Percentiles rank a stretch among this genome's conserved stretches.
Conservation (phyloP, 2,797 vertebrate species). For the Notamacropus eugenii region DNA sequence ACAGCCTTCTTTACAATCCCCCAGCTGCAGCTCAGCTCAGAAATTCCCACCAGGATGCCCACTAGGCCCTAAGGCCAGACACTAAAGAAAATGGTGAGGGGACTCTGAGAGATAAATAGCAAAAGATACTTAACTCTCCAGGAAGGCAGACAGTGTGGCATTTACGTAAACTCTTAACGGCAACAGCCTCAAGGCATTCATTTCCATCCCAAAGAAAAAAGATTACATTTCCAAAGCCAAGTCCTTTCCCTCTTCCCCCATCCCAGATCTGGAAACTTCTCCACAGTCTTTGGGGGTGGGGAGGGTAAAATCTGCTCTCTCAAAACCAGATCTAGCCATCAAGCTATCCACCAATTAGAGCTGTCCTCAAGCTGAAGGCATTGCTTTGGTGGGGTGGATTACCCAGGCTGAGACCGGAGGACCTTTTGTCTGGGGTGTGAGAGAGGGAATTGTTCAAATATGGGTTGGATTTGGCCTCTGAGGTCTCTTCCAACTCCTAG, state of each 20-base stretch:
- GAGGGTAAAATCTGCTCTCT: background rate
- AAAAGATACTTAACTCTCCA: background rate
- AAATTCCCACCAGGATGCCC: background rate
- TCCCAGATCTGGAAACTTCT: background rate
- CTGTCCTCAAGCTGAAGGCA: background rate
- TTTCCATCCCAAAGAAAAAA: constrained; percentile 75
- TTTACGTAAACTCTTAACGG: background rate
- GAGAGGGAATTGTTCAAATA: background rate
- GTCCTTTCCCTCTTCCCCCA: constrained; percentile 55
- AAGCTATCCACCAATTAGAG: background rate
- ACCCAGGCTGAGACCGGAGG: background rate
- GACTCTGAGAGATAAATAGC: constrained; percentile 5
- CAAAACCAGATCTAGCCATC: background rate
- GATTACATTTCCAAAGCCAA: constrained; percentile 59
- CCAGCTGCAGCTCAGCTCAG: background rate
- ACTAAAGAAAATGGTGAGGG: constrained; percentile 12
- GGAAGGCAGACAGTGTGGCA: background rate
- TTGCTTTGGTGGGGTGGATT: background rate
- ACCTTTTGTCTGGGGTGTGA: background rate
- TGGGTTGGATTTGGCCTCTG: background rate
- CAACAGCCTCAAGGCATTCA: constrained; percentile 40
- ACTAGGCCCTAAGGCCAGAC: constrained; percentile 37
- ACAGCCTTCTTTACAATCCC: background rate
- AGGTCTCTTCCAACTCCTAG: background rate
- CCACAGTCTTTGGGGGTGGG: background rate